Percentiles rank a stretch among this genome's conserved stretches.
Evolutionary conservation across 2,113 vertebrate species (phyloP).

Genomic region (Heloderma charlesbogerti): DNA sequence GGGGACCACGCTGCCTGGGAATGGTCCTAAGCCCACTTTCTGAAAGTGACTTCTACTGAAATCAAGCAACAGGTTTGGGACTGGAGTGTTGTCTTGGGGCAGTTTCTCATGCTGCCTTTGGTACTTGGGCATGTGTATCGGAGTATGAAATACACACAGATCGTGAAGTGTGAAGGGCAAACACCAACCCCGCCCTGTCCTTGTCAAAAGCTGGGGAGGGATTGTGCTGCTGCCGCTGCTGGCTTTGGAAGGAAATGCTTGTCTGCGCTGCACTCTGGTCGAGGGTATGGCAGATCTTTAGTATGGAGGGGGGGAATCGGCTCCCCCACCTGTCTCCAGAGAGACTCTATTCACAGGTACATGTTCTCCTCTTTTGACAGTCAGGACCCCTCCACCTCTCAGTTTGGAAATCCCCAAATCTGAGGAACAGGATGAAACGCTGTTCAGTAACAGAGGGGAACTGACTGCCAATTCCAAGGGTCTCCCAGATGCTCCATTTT

Average conservation of each 20-base stretch:
- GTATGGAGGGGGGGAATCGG: background rate
- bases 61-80: background rate
- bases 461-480: slow-evolving; percentile 18
- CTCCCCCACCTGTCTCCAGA: background rate
- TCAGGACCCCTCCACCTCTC: background rate
- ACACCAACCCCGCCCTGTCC: accelerated
- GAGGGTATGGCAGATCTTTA: background rate
- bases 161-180: background rate
- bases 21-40: background rate
- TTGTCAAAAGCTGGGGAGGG: background rate
- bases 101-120: background rate
- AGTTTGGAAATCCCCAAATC: background rate
- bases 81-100: background rate
- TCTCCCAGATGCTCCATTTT: slow-evolving; percentile 32
- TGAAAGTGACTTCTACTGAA: background rate
- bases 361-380: background rate
- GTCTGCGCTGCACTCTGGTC: no score
- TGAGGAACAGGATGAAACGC: background rate
- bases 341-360: background rate
- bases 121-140: background rate
- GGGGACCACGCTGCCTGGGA: background rate
- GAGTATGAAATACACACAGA: background rate
- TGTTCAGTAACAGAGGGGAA: background rate
- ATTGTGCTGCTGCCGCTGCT: background rate
- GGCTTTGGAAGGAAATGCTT: background rate